Evolutionary conservation across 2,888 invertebrate genomes (phyloP).

Genomic region (Latrodectus hesperus): DNA sequence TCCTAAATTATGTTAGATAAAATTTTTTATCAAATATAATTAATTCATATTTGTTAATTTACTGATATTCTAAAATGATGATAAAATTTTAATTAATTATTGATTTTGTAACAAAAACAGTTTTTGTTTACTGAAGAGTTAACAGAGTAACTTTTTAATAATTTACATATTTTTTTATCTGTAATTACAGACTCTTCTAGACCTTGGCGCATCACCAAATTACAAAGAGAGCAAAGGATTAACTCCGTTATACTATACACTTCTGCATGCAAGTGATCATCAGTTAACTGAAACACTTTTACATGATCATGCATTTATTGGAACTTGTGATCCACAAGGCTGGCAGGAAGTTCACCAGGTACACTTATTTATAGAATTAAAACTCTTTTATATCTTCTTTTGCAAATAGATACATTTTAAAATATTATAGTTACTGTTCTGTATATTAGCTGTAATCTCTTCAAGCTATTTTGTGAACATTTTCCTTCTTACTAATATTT

Average conservation of each 20-base stretch:
- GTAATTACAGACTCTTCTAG: constrained; percentile 63
- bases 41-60: too few relatives aligned
- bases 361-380: neutral
- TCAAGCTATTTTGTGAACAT: too few relatives aligned
- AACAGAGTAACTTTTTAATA: too few relatives aligned
- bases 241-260: constrained; percentile 79
- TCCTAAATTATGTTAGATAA: neutral
- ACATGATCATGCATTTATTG: constrained; percentile 95
- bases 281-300: constrained; percentile 92
- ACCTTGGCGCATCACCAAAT: constrained; percentile 92
- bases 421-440: neutral
- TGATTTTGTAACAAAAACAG: too few relatives aligned
- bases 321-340: constrained; percentile 95
- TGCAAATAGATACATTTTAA: neutral
- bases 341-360: constrained; percentile 99
- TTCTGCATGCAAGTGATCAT: constrained; percentile 82
- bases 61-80: too few relatives aligned
- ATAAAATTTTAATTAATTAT: too few relatives aligned
- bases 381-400: neutral
- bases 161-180: neutral
- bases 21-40: neutral
- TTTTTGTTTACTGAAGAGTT: too few relatives aligned
- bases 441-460: neutral
- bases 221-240: constrained; percentile 93
- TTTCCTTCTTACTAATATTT: too few relatives aligned